Evolutionary conservation across 2,113 vertebrate species (phyloP), one percentile per base, ranked within the genome.

Genomic region (Osmerus eperlanus): DNA sequence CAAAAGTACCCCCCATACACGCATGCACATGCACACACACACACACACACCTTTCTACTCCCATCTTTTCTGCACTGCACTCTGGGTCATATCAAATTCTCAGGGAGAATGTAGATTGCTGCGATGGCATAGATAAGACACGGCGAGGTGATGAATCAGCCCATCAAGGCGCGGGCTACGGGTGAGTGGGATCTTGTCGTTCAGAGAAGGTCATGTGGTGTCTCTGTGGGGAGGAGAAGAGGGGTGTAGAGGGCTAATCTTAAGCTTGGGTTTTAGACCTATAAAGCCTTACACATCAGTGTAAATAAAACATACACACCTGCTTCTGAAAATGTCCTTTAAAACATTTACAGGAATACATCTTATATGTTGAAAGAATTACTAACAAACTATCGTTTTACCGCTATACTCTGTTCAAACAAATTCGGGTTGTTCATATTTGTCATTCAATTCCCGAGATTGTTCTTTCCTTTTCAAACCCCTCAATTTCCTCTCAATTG

Each of bases 1-100:
- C 32, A 36, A 36, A 36, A 47, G 32, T 47, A 2, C 21, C 60
- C 29, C 28, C 7, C 51, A 9, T 28, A 3, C 7, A 36, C 4
- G 9, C n/a, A 54, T 21, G 23, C 23, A 56, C n/a, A 21, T 52
- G 9, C n/a, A 54, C 36, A 32, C 62, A 64, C 4, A 21, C 61
- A 32, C 15, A 64, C 28, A 18, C 32, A 32, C 62, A 64, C 4
- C 3, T 32, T 51, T 81, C 81, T 68, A 65, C 67, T 29, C 55
- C 66, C 67, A 47, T 71, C 74, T 62, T 71, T 60, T 54, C 72
- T 78, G 65, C 63, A 52, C 79, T 73, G 72, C 83, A 79, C 87
- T 85, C 74, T 73, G 78, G 78, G 88, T 90, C 89, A 90, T 83
- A 90, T 90, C 86, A 75, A 83, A 86, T 93, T 91, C 88, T 86